These are phyloP conservation scores for Rotaria sp. DNA, from an alignment of 2,888 invertebrate species.

Conservation along the genomic window DNA sequence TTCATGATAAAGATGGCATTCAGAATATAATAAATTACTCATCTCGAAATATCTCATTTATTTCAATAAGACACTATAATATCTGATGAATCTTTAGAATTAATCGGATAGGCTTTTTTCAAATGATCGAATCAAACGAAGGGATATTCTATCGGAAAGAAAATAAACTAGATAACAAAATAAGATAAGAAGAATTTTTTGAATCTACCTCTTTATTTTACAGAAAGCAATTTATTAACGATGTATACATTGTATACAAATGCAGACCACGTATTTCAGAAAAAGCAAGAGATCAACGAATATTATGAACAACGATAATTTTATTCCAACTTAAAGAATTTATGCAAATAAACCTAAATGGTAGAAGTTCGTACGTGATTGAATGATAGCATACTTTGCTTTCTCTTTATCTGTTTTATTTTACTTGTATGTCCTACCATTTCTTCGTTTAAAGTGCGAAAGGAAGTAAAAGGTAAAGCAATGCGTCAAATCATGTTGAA, in stretches of 20 bases:
- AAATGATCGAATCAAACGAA: slow-evolving; percentile 86
- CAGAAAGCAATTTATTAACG: slow-evolving; percentile 76
- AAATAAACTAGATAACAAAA: not conserved
- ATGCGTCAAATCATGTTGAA: no score
- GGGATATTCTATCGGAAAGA: slow-evolving; percentile 72
- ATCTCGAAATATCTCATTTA: slow-evolving; percentile 62
- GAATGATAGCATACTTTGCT: no score
- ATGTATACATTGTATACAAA: slow-evolving; percentile 77
- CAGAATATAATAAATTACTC: not conserved
- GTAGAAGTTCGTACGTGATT: no score
- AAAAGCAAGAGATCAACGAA: slow-evolving; percentile 86
- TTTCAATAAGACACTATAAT: slow-evolving; percentile 68
- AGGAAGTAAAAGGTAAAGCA: no score
- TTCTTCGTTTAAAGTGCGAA: no score
- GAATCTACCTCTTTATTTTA: slow-evolving; percentile 67
- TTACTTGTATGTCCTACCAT: no score
- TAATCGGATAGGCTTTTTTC: slow-evolving; percentile 71
- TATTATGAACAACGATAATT: slow-evolving; percentile 78
- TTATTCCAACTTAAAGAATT: slow-evolving; percentile 90
- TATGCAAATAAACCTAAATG: slow-evolving; percentile 85
- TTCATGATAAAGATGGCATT: not conserved
- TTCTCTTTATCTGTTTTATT: not conserved
- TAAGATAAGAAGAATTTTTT: not conserved
- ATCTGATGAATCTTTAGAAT: slow-evolving; percentile 74
- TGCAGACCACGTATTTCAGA: slow-evolving; percentile 88